Percentiles rank a stretch among this genome's conserved stretches.
Evolutionary conservation across 1,140 invertebrate genomes (phyloP).

Genomic region (Cydia amplana): DNA sequence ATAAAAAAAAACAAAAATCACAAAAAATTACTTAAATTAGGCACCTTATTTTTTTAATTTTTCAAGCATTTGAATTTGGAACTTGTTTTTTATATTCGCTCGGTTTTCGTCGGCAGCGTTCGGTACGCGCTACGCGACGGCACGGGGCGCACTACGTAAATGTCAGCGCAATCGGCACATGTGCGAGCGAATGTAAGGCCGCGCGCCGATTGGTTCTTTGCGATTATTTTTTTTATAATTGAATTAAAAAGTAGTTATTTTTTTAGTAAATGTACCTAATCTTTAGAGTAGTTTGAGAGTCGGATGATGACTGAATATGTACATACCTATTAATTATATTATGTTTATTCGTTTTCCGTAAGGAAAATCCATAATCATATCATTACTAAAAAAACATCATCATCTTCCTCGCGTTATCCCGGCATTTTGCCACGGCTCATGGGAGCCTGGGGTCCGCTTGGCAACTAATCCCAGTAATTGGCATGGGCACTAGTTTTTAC

Average conservation of each 20-base stretch:
- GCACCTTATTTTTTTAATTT: slow-evolving; percentile 38
- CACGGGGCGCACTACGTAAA: slow-evolving; percentile 73
- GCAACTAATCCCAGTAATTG: too few species aligned
- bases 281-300: too few species aligned
- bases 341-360: too few species aligned
- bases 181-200: slow-evolving; percentile 61
- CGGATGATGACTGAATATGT: too few species aligned
- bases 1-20: slow-evolving; percentile 39
- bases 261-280: not conserved
- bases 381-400: too few species aligned
- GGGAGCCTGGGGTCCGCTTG: too few species aligned
- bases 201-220: slow-evolving; percentile 39
- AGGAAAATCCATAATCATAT: too few species aligned
- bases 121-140: slow-evolving; percentile 56
- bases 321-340: too few species aligned
- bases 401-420: too few species aligned
- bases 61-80: slow-evolving; percentile 47
- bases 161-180: slow-evolving; percentile 72
- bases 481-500: too few species aligned
- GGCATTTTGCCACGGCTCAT: too few species aligned
- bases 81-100: slow-evolving; percentile 42
- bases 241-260: not conserved
- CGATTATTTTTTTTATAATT: not conserved
- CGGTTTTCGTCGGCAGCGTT: slow-evolving; percentile 39
- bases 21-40: slow-evolving; percentile 39